Base-by-base conservation (phyloP, 2,888 invertebrate genomes). In the Acholoe squamosa region DNA sequence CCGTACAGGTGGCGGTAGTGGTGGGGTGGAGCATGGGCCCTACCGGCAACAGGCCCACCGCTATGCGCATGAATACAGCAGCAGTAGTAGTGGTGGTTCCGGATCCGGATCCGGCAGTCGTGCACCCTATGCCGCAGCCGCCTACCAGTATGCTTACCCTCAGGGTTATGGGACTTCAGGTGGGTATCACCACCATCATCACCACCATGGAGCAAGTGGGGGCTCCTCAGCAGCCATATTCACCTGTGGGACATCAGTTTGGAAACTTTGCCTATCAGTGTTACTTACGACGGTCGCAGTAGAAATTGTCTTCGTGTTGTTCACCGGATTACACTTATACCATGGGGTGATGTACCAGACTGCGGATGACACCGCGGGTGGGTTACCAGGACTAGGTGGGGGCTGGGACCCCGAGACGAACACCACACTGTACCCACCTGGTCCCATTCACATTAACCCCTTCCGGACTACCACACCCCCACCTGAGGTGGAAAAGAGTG, bases 391-490 rank as follows among this genome's bases (percentile, higher is more conserved):
- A 54, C 52, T 86, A 31, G 86, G 86, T n/a, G 86, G 86, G 1
- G 86, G 86, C 54, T 86, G 86, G 86, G 86, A 86, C 56, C 86
- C 86, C 7, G 86, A 86, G 28, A 86, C 86, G 28, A 86, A 86
- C 86, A 86, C 86, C 3, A 86, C 86, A 28, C 86, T 86, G 16
- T 86, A 86, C 52, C 86, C 86, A 28, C 86, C 86, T 7, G 86
- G 86, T 28, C 86, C 86, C 56, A 86, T 86, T 28, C 86, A 86
- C 86, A 86, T 86, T 19, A 86, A 86, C 86, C 86, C 86, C 12
- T 86, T 86, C 54, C 86, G 86, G 54, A 86, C 86, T 54, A 86
- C 86, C 54, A 86, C 86, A 1, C 86, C 86, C 25, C 86, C 52
- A n/a, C 25, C 86, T 7, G 86, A 86, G 54, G 54, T 56, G 3